Conservation (phyloP, 2,113 vertebrate genomes). For the Mustela lutreola region DNA sequence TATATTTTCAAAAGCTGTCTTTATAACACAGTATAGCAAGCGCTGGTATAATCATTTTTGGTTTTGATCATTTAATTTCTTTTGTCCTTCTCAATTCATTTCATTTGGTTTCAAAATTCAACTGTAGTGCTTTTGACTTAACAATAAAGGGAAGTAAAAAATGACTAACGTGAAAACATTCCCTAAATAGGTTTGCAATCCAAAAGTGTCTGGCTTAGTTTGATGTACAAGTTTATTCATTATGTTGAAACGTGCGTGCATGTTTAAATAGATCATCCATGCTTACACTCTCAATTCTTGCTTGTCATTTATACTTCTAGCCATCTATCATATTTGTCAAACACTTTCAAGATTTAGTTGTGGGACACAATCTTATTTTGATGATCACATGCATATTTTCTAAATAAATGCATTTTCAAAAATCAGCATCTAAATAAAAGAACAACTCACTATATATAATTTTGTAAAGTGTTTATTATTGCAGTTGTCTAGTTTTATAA, state of each 20-base stretch:
- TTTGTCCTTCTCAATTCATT: slow-evolving; percentile 49
- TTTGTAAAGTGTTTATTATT: slow-evolving; percentile 52
- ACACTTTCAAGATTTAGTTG: slow-evolving; percentile 28
- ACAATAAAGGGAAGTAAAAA: slow-evolving; percentile 46
- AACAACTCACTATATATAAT: slow-evolving; percentile 37
- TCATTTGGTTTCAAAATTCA: slow-evolving; percentile 49
- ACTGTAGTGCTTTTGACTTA: slow-evolving; percentile 29
- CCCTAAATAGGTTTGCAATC: slow-evolving; percentile 22
- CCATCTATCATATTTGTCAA: background rate
- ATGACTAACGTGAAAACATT: slow-evolving; percentile 19
- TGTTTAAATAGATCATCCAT: slow-evolving; percentile 57
- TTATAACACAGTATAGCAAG: background rate
- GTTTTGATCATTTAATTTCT: slow-evolving; percentile 41
- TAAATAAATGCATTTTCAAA: slow-evolving; percentile 11
- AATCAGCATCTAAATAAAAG: slow-evolving; percentile 48
- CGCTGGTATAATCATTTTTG: background rate
- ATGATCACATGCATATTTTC: slow-evolving; percentile 39
- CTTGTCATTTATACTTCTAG: slow-evolving; percentile 48
- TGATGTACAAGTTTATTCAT: slow-evolving; percentile 50
- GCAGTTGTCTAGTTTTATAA: slow-evolving; percentile 54
- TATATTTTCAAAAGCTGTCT: slow-evolving; percentile 6
- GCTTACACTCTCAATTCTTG: background rate
- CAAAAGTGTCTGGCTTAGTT: slow-evolving; percentile 27
- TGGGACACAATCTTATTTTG: background rate
- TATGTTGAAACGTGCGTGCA: slow-evolving; percentile 9